A percentile compares a stretch with the other conserved stretches of the same genome.
These are phyloP conservation scores for Drosophila simulans DNA, from an alignment of 1,140 invertebrate genomes.

Conservation along the genomic window DNA sequence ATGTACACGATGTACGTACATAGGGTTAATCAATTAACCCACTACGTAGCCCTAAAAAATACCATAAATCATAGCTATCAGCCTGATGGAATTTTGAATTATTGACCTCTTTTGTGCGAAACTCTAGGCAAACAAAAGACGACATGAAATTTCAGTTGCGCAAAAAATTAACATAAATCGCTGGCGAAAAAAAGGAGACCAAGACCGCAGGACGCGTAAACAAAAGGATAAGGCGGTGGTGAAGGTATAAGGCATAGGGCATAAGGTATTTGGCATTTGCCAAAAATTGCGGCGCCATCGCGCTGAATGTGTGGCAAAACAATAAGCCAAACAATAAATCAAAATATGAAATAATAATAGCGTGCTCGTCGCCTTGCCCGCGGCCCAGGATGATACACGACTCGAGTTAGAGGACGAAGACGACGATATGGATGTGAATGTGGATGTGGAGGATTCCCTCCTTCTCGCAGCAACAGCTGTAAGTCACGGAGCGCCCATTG, in stretches of 20 bases:
- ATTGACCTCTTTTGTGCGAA: slow-evolving; percentile 12
- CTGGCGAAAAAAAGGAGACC: slow-evolving; percentile 18
- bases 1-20: too few relatives aligned
- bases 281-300: slow-evolving; percentile 35
- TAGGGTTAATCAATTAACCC: background rate
- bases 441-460: slow-evolving; percentile 4
- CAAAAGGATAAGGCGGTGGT: slow-evolving; percentile 33
- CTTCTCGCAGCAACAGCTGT: slow-evolving; percentile 62
- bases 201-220: slow-evolving; percentile 25
- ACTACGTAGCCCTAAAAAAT: too few relatives aligned
- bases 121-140: background rate
- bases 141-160: slow-evolving; percentile 23
- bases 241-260: slow-evolving; percentile 10
- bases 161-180: slow-evolving; percentile 42
- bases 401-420: slow-evolving; percentile 17
- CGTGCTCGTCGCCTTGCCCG: slow-evolving; percentile 15
- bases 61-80: background rate
- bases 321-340: slow-evolving; percentile 82
- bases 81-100: background rate
- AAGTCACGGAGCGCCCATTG: slow-evolving; percentile 65
- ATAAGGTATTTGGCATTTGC: slow-evolving; percentile 14
- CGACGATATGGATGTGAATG: background rate
- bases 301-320: slow-evolving; percentile 66
- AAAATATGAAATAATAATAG: slow-evolving; percentile 81
- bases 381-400: slow-evolving; percentile 43